These are phyloP conservation scores for Isurus oxyrinchus DNA, from an alignment of 2,113 vertebrate genomes.

Conservation along the genomic window DNA sequence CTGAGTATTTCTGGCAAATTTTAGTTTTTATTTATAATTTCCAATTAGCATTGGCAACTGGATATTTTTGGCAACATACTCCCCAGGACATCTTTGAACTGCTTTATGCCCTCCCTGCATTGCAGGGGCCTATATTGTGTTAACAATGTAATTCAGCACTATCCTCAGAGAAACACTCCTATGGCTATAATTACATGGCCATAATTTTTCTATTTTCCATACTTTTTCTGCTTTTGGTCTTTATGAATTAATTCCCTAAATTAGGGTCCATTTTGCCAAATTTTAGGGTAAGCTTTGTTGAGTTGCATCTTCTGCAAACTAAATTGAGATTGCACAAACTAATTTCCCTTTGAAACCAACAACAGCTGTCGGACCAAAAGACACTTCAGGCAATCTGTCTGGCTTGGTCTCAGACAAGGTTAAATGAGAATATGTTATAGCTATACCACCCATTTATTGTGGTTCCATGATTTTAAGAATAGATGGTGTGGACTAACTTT, in stretches of 20 bases:
- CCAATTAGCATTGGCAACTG: background rate
- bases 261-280: background rate
- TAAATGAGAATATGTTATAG: background rate
- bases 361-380: background rate
- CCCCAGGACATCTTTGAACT: background rate
- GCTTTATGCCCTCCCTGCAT: background rate
- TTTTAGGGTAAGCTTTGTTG: background rate
- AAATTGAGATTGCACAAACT: background rate
- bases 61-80: background rate
- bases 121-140: background rate
- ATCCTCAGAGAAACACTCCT: background rate
- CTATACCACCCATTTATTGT: background rate
- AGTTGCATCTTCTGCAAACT: background rate
- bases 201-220: background rate
- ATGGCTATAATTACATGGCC: background rate
- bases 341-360: background rate
- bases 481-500: background rate
- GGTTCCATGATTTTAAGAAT: background rate
- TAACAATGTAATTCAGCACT: background rate
- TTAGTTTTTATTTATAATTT: background rate
- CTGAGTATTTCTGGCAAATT: background rate
- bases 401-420: background rate
- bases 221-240: background rate
- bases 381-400: background rate
- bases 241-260: background rate